These are phyloP conservation scores for Istiophorus platypterus DNA, from an alignment of 2,113 vertebrate genomes.

Conservation along the genomic window DNA sequence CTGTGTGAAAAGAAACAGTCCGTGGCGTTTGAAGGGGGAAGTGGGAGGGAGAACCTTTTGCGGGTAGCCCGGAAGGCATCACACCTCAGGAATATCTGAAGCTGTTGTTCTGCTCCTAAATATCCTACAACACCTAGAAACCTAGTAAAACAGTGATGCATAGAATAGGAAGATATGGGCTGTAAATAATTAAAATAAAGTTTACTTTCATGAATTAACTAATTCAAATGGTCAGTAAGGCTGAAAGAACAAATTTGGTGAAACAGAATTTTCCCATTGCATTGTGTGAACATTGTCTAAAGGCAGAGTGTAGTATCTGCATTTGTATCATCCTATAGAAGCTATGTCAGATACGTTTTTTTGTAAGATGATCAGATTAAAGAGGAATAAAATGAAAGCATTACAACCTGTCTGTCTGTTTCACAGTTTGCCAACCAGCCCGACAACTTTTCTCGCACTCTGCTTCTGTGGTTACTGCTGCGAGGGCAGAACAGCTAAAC, in stretches of 20 bases:
- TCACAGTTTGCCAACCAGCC: background rate
- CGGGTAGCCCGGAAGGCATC: too few species aligned
- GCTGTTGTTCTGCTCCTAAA: too few species aligned
- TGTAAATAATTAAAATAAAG: background rate
- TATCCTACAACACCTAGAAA: too few species aligned
- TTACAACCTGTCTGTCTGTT: background rate
- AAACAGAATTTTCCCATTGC: background rate
- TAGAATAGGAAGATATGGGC: background rate
- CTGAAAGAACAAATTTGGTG: background rate
- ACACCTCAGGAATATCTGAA: too few species aligned
- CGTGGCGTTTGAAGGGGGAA: too few species aligned
- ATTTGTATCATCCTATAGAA: background rate
- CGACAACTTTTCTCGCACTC: background rate
- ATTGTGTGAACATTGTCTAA: background rate
- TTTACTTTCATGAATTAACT: background rate
- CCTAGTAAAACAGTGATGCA: background rate
- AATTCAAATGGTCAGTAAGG: background rate
- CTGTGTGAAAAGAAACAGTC: too few species aligned
- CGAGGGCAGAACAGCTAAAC: constrained; percentile 10
- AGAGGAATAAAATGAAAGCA: background rate
- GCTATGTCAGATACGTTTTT: background rate
- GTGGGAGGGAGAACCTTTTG: too few species aligned
- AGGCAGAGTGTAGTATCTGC: background rate
- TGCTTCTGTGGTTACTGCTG: background rate
- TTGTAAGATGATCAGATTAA: background rate